phyloP scores from a whole-genome alignment of 2,113 vertebrate species.

The Microtus richardsoni region DNA sequence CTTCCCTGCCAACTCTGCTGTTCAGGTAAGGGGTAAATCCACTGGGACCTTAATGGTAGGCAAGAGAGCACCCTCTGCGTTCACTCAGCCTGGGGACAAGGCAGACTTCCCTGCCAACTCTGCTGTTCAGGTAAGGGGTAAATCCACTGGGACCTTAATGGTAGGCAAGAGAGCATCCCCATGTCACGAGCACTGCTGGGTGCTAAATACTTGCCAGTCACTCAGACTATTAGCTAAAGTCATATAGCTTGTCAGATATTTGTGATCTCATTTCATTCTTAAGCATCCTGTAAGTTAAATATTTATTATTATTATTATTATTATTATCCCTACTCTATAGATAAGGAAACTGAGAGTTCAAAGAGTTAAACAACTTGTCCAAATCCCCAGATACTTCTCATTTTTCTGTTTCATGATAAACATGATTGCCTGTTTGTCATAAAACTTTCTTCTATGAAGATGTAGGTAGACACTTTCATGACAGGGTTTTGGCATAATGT shows the following conservation, averaged over 20 bases:
- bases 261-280: conserved; percentile 4
- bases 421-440: background rate
- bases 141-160: background rate
- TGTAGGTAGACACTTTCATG: background rate
- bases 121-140: conserved; percentile 88
- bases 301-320: background rate
- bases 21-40: conserved; percentile 87
- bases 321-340: background rate
- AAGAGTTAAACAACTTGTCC: background rate
- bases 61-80: conserved; percentile 85
- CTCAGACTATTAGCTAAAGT: background rate
- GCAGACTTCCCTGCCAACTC: conserved; percentile 76
- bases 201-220: background rate
- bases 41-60: background rate
- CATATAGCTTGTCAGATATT: background rate
- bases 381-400: background rate
- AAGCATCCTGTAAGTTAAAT: background rate
- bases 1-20: conserved; percentile 71
- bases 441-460: background rate
- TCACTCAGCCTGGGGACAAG: conserved; percentile 82
- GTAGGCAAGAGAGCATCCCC: background rate
- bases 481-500: background rate
- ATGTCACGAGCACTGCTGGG: background rate
- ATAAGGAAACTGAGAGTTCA: background rate
- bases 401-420: background rate